Percentiles rank a stretch among this genome's conserved stretches.
phyloP scores from a whole-genome alignment of 2,113 vertebrate genomes.

The Gavia stellata region DNA sequence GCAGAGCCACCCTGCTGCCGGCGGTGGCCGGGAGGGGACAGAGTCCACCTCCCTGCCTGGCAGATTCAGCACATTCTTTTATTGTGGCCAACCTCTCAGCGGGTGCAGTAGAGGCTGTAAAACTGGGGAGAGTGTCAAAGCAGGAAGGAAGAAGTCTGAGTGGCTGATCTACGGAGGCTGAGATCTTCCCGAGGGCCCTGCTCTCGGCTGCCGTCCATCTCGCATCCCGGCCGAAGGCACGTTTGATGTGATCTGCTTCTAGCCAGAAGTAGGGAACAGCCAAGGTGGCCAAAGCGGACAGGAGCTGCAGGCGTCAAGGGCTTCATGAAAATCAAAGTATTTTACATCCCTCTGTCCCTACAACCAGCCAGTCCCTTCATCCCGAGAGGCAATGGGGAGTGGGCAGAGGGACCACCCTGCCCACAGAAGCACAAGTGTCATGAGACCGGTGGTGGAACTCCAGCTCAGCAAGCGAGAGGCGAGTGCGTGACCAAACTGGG shows the following conservation, averaged over 20 bases:
- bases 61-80: background rate
- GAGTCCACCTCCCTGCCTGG: background rate
- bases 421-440: background rate
- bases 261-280: background rate
- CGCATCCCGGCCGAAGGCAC: fast-evolving
- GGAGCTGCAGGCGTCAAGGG: background rate
- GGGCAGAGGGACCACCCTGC: fast-evolving
- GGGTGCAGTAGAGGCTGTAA: background rate
- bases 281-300: background rate
- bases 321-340: background rate
- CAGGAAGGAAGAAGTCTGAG: background rate
- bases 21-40: background rate
- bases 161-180: background rate
- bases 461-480: background rate
- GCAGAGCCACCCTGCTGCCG: background rate
- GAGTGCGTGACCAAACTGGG: fast-evolving
- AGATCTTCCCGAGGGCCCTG: background rate
- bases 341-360: background rate
- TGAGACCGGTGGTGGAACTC: fast-evolving
- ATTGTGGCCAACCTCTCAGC: background rate
- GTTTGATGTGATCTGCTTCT: background rate
- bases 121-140: background rate
- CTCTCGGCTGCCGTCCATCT: background rate
- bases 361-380: background rate
- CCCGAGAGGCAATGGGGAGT: fast-evolving